phyloP scores from a whole-genome alignment of 2,113 vertebrate species.

The Aphyosemion australe region DNA sequence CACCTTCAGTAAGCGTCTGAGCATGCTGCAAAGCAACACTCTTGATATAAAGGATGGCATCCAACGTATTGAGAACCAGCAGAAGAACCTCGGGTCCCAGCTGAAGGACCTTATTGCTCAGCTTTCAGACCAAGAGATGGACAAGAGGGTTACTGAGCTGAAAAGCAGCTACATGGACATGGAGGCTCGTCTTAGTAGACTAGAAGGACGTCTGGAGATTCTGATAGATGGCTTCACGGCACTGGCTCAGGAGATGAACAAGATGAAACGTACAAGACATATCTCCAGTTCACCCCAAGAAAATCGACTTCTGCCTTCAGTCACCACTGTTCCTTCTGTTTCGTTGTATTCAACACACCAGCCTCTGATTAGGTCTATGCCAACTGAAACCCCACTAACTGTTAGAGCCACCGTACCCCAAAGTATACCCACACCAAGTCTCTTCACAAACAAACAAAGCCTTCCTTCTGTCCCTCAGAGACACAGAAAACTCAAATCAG shows the following conservation, averaged over 20 bases:
- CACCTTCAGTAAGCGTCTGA: slow-evolving; percentile 72
- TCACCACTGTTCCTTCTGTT: slow-evolving; percentile 19
- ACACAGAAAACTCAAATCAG: slow-evolving; percentile 25
- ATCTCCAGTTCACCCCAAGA: slow-evolving; percentile 43
- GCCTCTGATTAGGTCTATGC: slow-evolving; percentile 2
- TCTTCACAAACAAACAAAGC: slow-evolving; percentile 23
- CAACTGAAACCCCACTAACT: slow-evolving; percentile 33
- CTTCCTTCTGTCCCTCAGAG: neutral
- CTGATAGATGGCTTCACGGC: slow-evolving; percentile 78
- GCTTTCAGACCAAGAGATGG: slow-evolving; percentile 44
- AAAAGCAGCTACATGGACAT: slow-evolving; percentile 67
- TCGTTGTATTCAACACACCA: slow-evolving; percentile 25
- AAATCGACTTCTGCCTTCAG: slow-evolving; percentile 18
- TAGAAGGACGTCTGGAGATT: slow-evolving; percentile 75
- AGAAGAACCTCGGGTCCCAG: slow-evolving; percentile 58
- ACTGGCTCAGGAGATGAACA: slow-evolving; percentile 76
- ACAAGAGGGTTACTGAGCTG: slow-evolving; percentile 49
- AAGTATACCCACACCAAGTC: slow-evolving; percentile 50
- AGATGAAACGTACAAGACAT: slow-evolving; percentile 65
- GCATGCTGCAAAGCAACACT: slow-evolving; percentile 76
- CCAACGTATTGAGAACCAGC: slow-evolving; percentile 52
- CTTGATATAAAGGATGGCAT: slow-evolving; percentile 75
- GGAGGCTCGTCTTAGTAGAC: slow-evolving; percentile 61
- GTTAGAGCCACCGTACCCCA: slow-evolving; percentile 45
- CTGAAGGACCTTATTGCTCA: slow-evolving; percentile 54